A percentile compares a stretch with the other conserved stretches of the same genome.
phyloP scores from a whole-genome alignment of 2,113 vertebrate species.

The Ellobius talpinus region DNA sequence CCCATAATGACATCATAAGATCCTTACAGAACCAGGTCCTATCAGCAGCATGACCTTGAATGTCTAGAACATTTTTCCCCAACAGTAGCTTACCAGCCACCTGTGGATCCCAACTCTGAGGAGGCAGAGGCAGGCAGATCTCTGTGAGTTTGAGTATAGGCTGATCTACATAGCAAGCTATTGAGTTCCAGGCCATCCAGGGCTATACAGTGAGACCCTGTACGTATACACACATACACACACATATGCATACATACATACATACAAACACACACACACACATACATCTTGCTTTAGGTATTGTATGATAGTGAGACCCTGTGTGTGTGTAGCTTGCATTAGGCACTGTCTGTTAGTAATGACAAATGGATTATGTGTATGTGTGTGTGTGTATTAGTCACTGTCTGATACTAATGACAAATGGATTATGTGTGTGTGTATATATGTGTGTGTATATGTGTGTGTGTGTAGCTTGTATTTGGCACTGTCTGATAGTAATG shows the following conservation, averaged over 20 bases:
- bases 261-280: fast-evolving
- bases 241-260: not conserved
- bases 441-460: no score
- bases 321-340: not conserved
- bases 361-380: not conserved
- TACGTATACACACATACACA: not conserved
- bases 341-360: not conserved
- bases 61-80: not conserved
- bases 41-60: not conserved
- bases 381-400: no score
- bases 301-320: not conserved
- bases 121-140: not conserved
- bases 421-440: no score
- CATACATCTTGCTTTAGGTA: not conserved
- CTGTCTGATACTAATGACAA: no score
- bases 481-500: no score
- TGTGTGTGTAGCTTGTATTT: no score
- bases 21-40: not conserved
- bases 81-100: not conserved
- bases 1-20: not conserved
- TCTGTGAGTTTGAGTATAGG: not conserved
- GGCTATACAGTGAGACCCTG: not conserved
- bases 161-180: not conserved
- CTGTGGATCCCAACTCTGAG: no score
- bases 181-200: not conserved